Evolutionary conservation across 2,888 invertebrate species (phyloP), one percentile per base, ranked within the genome.

Genomic region (Schizaphis graminum): DNA sequence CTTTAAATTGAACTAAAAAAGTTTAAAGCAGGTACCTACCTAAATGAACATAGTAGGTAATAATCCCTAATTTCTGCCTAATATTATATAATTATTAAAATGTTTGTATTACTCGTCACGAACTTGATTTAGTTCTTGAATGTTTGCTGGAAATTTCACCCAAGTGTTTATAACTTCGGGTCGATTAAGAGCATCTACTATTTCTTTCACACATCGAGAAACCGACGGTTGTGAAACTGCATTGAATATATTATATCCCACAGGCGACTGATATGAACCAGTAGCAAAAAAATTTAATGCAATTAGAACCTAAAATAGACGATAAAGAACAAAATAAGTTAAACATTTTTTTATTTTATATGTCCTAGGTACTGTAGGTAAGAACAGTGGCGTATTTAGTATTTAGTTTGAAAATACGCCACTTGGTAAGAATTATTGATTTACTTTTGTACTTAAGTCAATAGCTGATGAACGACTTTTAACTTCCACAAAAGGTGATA

Each of bases 161-260:
- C 85, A 85, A 85, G 85, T 44, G 41, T 41, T 85, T 1, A 85
- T 85, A 85, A 85, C 41, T 85, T 85, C 5, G 85, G 41, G 26
- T 85, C 26, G 44, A 85, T 47, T 85, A 41, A 24, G 41, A 44
- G 85, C 44, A 44, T 85, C 47, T 85, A 85, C 47, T 85, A 85
- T 41, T 85, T 85, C 44, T 85, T 35, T 85, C 44, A 85, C 85
- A 85, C 85, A 85, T 85, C 44, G 44, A 85, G 85, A 85, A 41
- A 85, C 85, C 7, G 44, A 85, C 44, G 47, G 85, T 85, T 85
- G 41, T 85, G 41, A 85, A 41, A 44, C 41, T 35, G 41, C 85
- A 85, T 35, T 85, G 41, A 85, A 56, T 56, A 56, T 85, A 85
- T 24, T 85, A 85, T 44, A 8, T 2, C 85, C 85, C 44, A 85